Base-by-base conservation (phyloP, 1,140 invertebrate species). In the Schmidtea mediterranea region DNA sequence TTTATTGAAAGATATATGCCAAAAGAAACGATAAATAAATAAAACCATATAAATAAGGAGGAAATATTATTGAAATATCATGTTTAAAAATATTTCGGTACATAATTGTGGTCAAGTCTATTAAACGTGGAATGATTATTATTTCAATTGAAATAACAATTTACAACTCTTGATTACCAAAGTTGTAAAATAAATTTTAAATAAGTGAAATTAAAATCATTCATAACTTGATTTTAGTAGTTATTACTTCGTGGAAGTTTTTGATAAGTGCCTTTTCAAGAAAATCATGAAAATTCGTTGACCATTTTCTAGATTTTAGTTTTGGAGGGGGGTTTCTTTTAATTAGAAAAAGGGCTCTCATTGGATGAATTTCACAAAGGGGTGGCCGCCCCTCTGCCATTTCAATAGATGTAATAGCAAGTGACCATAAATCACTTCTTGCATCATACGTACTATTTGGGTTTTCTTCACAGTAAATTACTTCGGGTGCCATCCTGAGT, bases 381-480 rank as follows among this genome's bases (percentile, higher is more conserved):
- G 73, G 92, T 50, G 92, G 92, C 69, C 95, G 89, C 60, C 86
- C 90, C 71, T 98, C 92, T 38, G 90, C 90, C 90, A 98, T 97
- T 74, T 98, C 92, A 53, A 98, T 72, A 24, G 89, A 83, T 32
- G 89, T 95, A 57, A 97, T 97, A 58, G 86, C 90, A 52, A 97
- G 72, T 43, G 84, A 92, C 89, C 89, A 97, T 41, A 95, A 71
- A 70, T 97, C 89, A 63, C 82, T 89, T 50, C 90, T 76, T 70
- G 95, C 95, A 67, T 98, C 92, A 63, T 98, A 98, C 36, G 90
- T 98, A 24, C 90, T 90, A 63, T 97, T 89, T 40, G 89, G 84
- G 71, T 98, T 97, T 69, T 97, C 89, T 71, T 98, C 92, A 69
- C 92, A 98, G 46, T 89, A 90, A 63, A 98, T 98, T 13, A 98